Evolutionary conservation across 2,797 vertebrate species (phyloP), one percentile per base, ranked within the genome.

Genomic region (Sorex maritimensis): DNA sequence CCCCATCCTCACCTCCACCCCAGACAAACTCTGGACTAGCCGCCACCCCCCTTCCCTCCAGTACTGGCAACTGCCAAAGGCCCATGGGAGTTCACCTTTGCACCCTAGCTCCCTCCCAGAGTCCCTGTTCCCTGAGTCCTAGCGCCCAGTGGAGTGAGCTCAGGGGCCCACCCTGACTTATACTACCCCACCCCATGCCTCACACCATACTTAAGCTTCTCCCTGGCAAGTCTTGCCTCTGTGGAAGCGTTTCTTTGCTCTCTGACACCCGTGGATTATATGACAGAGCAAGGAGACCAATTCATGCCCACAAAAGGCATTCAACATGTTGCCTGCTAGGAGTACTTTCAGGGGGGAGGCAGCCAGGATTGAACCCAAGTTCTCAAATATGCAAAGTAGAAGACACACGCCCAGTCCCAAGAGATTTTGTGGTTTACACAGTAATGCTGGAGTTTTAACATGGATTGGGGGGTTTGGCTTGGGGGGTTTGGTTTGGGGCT

Each of bases 281-380:
- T 90, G 82, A 80, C n/a, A 78, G 73, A 93, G 69, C 30, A 79
- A 95, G 86, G 28, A 65, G 85, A 89, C 73, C 88, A 68, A 93
- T 61, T 15, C 83, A 86, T 65, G 55, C 52, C 6, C n/a, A 44
- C 41, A 44, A 86, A 86, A 88, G 46, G 80, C 67, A 69, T 46
- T 74, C 69, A 91, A 93, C 34, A 26, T 26, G n/a, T 63, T 84
- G 38, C 23, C 55, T 88, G 44, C 26, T 13, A n/a, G 78, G 81
- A 88, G 52, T 63, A 21, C 26, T 12, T 12, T 17, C 15, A 55
- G 52, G 52, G 52, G 15, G 15, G 52, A 55, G 52, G 52, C 52
- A 55, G 52, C 52, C 52, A 17, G 52, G 15, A 55, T 6, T 12
- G 52, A 55, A 55, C 52, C 52, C 52, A 55, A 12, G 11, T 12